phyloP scores from a whole-genome alignment of 2,113 vertebrate genomes.

The Phoxinus phoxinus region DNA sequence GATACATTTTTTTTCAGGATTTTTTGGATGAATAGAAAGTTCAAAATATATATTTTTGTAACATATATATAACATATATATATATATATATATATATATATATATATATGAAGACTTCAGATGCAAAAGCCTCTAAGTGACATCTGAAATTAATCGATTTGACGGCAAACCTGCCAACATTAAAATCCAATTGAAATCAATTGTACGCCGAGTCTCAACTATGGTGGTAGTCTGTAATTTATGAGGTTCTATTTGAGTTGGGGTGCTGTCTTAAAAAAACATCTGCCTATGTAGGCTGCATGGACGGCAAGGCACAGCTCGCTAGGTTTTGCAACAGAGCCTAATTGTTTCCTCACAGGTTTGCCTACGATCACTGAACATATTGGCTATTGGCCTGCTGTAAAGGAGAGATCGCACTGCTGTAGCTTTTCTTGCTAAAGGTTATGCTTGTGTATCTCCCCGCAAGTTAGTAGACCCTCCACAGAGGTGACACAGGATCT shows the following conservation, averaged over 20 bases:
- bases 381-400: constrained; percentile 23
- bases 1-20: too few relatives aligned
- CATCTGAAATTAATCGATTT: too few relatives aligned
- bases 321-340: constrained; percentile 7
- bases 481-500: constrained; percentile 20
- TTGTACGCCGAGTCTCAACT: too few relatives aligned
- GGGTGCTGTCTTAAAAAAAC: neutral
- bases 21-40: too few relatives aligned
- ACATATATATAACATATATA: too few relatives aligned
- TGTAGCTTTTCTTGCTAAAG: constrained; percentile 31
- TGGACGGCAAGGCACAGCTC: neutral
- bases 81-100: too few relatives aligned
- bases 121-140: too few relatives aligned
- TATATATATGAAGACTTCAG: too few relatives aligned
- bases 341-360: constrained; percentile 7
- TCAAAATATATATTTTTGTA: too few relatives aligned
- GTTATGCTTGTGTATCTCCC: neutral
- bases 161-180: too few relatives aligned
- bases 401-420: constrained; percentile 23
- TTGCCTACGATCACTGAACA: constrained; percentile 24
- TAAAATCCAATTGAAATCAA: too few relatives aligned
- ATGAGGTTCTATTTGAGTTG: neutral
- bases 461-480: neutral
- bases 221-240: too few relatives aligned
- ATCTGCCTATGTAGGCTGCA: neutral